Evolutionary conservation across 2,797 vertebrate species (phyloP).

Genomic region (Muscicapa comitata): DNA sequence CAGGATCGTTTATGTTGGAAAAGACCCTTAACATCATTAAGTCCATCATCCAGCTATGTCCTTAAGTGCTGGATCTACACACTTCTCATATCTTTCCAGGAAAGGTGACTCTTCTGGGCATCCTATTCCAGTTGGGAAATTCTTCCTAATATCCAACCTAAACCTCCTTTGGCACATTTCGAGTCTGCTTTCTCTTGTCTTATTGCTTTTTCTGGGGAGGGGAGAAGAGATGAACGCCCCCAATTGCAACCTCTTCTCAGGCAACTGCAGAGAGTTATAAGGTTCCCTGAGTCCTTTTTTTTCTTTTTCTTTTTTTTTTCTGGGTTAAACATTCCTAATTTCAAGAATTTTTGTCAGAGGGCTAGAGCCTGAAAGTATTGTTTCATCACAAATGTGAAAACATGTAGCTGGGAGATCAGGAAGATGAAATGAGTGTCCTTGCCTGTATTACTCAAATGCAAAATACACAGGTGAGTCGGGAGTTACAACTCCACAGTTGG

Average conservation of each 20-base stretch:
- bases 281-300: fast-evolving
- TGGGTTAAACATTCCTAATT: not conserved
- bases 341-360: not conserved
- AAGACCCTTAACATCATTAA: no score
- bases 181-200: not conserved
- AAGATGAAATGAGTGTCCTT: not conserved
- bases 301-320: fast-evolving
- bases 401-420: fast-evolving
- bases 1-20: not conserved
- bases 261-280: not conserved
- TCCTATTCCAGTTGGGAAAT: fast-evolving
- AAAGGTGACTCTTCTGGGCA: no score
- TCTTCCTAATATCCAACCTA: not conserved
- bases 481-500: not conserved
- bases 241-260: not conserved
- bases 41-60: not conserved
- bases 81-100: not conserved
- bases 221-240: no score
- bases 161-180: not conserved
- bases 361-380: not conserved
- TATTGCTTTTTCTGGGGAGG: not conserved
- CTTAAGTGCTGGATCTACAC: not conserved
- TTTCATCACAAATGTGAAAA: not conserved
- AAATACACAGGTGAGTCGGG: fast-evolving
- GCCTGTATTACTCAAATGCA: not conserved